Evolutionary conservation across 2,888 invertebrate genomes (phyloP).

Genomic region (Cheilosia vulpina): DNA sequence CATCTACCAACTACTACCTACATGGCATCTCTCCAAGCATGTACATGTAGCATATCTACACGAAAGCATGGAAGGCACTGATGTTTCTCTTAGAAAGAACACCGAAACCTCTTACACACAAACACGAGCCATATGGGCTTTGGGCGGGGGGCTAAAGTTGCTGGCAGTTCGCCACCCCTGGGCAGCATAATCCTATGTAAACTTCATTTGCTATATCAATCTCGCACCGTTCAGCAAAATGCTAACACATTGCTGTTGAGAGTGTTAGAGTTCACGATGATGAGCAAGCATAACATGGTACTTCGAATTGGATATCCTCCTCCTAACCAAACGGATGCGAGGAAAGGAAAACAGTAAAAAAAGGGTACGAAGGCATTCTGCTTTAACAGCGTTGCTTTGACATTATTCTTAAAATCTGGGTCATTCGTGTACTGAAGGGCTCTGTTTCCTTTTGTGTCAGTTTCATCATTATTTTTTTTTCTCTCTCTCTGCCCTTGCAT

Average conservation of each 20-base stretch:
- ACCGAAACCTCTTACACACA: conserved; percentile 16
- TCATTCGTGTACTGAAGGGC: conserved; percentile 34
- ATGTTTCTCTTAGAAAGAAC: conserved; percentile 33
- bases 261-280: conserved; percentile 69
- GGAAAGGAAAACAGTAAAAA: conserved; percentile 3
- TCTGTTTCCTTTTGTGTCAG: conserved; percentile 10
- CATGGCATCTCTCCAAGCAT: neutral
- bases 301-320: neutral
- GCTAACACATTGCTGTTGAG: conserved; percentile 46
- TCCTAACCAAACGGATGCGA: neutral
- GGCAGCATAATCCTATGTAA: conserved; percentile 68
- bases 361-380: conserved; percentile 18
- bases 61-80: conserved; percentile 15
- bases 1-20: neutral
- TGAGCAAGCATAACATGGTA: conserved; percentile 70
- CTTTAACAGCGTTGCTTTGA: conserved; percentile 39
- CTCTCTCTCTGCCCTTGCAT: conserved; percentile 40
- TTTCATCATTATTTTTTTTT: conserved; percentile 1
- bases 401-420: conserved; percentile 51
- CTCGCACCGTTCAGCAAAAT: conserved; percentile 65
- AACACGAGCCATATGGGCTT: conserved; percentile 8
- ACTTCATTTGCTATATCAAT: conserved; percentile 73
- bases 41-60: conserved; percentile 6
- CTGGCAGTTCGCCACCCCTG: conserved; percentile 34
- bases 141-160: conserved; percentile 14